A percentile compares a stretch with the other conserved stretches of the same genome.
These are phyloP conservation scores for Platynereis dumerilii DNA, from an alignment of 2,888 invertebrate genomes.

Conservation along the genomic window DNA sequence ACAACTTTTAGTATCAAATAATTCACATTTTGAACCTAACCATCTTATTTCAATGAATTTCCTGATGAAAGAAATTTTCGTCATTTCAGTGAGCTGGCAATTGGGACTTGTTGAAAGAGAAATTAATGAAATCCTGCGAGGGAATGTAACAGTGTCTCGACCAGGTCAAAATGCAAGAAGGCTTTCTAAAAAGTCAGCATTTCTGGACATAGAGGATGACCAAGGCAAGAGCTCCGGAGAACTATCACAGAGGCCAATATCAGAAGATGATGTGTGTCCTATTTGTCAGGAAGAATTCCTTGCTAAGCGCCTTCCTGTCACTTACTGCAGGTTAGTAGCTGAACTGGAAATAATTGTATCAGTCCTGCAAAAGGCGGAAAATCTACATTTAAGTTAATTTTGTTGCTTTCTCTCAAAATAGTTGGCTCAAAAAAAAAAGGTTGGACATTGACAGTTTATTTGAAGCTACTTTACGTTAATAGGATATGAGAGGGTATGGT, in stretches of 20 bases:
- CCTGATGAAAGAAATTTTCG: too few species aligned
- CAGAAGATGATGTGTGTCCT: slow-evolving; percentile 62
- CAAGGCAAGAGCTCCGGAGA: neutral
- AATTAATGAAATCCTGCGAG: slow-evolving; percentile 57
- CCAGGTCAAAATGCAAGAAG: slow-evolving; percentile 18
- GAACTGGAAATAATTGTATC: too few species aligned
- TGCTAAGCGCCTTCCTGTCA: slow-evolving; percentile 58
- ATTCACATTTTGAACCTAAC: too few species aligned
- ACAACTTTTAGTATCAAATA: too few species aligned
- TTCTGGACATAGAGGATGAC: neutral
- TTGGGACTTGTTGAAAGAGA: slow-evolving; percentile 62
- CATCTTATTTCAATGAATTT: too few species aligned
- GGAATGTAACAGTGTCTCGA: slow-evolving; percentile 37
- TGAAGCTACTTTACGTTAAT: too few species aligned
- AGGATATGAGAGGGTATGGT: too few species aligned
- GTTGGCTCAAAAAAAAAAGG: too few species aligned
- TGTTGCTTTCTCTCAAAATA: too few species aligned
- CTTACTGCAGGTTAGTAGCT: slow-evolving; percentile 59
- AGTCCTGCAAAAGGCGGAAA: too few species aligned
- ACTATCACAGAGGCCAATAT: slow-evolving; percentile 53
- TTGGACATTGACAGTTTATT: too few species aligned
- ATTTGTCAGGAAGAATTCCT: slow-evolving; percentile 64
- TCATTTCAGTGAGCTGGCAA: slow-evolving; percentile 63
- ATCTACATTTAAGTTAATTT: too few species aligned
- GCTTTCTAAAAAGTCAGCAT: slow-evolving; percentile 22